Percentiles rank a stretch among this genome's conserved stretches.
Conservation (phyloP, 2,888 invertebrate species). For the Drosophila tanythrix region DNA sequence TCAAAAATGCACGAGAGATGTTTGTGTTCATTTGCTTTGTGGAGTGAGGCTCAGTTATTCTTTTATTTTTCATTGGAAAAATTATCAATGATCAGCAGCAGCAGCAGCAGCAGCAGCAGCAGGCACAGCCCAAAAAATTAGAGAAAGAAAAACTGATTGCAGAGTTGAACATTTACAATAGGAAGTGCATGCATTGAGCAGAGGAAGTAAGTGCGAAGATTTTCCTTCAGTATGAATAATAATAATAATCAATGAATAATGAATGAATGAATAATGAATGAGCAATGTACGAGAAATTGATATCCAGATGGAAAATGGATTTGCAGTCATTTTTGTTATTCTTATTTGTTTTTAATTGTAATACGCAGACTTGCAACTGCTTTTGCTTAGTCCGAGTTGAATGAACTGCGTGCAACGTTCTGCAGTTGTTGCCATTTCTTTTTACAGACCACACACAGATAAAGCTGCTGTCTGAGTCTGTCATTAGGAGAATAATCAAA, state of each 20-base stretch:
- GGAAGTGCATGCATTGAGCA: constrained; percentile 14
- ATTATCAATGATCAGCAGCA: constrained; percentile 62
- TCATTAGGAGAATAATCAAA: constrained; percentile 56
- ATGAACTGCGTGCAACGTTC: constrained; percentile 12
- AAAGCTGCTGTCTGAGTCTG: constrained; percentile 7
- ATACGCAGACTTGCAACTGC: not conserved
- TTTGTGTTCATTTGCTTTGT: constrained; percentile 14
- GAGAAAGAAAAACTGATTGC: constrained; percentile 16
- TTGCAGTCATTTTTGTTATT: not conserved
- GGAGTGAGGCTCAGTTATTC: constrained; percentile 27
- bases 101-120: constrained; percentile 21
- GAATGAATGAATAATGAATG: not conserved
- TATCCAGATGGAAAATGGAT: constrained; percentile 16
- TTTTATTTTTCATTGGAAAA: constrained; percentile 60
- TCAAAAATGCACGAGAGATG: constrained; percentile 44
- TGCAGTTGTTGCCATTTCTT: not conserved
- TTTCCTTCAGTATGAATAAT: not conserved
- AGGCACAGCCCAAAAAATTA: constrained; percentile 16
- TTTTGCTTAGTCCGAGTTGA: constrained; percentile 14
- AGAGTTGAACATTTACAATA: not conserved
- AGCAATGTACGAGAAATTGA: not conserved
- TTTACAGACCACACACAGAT: constrained; percentile 6
- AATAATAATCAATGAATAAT: too few relatives aligned
- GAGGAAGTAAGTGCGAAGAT: constrained; percentile 24
- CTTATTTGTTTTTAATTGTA: not conserved